Percentiles rank a stretch among this genome's conserved stretches.
Conservation (phyloP, 2,888 invertebrate genomes). For the Leptinotarsa juncta region DNA sequence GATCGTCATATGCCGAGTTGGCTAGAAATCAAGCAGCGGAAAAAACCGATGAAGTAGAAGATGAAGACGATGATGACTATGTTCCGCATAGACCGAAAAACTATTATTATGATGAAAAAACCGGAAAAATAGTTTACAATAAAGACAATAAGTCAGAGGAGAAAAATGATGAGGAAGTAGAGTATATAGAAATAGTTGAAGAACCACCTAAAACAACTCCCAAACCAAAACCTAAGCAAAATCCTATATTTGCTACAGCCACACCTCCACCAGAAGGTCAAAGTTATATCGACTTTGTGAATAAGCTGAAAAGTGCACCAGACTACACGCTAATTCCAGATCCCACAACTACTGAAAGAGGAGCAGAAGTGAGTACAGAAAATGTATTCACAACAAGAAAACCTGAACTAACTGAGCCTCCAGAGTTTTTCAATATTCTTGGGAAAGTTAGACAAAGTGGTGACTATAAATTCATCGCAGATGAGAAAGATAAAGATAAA, state of each 20-base stretch:
- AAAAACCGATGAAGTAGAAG: conserved; percentile 50
- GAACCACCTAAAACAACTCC: conserved; percentile 38
- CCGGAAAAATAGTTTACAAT: conserved; percentile 61
- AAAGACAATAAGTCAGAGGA: conserved; percentile 53
- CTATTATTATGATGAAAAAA: conserved; percentile 63
- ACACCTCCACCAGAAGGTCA: conserved; percentile 55
- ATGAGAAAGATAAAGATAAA: conserved; percentile 51
- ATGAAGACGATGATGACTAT: conserved; percentile 60
- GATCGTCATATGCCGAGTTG: conserved; percentile 56
- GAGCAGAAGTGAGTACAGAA: conserved; percentile 44
- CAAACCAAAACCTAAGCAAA: conserved; percentile 49
- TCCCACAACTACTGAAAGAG: conserved; percentile 58
- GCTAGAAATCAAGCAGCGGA: conserved; percentile 52
- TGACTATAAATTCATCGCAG: conserved; percentile 59
- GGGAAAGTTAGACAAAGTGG: conserved; percentile 55
- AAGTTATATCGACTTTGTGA: conserved; percentile 60
- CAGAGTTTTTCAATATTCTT: conserved; percentile 60
- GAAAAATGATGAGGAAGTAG: conserved; percentile 51
- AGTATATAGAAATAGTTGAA: conserved; percentile 54
- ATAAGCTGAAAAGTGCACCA: conserved; percentile 55
- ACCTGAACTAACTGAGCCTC: conserved; percentile 54
- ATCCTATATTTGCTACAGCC: conserved; percentile 51
- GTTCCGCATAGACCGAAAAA: conserved; percentile 61
- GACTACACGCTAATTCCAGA: conserved; percentile 60
- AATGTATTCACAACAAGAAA: conserved; percentile 49